Evolutionary conservation across 2,113 vertebrate genomes (phyloP), one percentile per base, ranked within the genome.

Genomic region (Erinaceus europaeus): DNA sequence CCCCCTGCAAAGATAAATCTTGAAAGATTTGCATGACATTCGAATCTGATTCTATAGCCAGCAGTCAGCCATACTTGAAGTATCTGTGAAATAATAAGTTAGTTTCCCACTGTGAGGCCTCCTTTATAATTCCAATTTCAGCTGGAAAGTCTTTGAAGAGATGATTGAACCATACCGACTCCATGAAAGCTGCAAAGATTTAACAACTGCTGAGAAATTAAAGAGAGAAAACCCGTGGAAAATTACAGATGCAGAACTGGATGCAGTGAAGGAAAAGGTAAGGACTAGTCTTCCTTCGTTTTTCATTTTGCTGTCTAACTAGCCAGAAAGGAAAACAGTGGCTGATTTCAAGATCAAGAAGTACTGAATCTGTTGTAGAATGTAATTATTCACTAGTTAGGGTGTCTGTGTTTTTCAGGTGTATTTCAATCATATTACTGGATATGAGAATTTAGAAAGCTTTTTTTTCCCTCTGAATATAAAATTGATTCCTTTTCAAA

Each of bases 141-240:
- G 99, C 95, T 98, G 98, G 97, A 99, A 98, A 96, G 95, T 97
- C 92, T 98, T 99, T 95, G 98, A 99, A 93, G 98, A 99, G 95
- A 98, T 99, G 98, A 99, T 99, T 94, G 98, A 98, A 97, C 98
- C 98, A 5, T 99, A 98, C 96, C 97, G 99, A 53, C 97, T 99
- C 84, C 97, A 97, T 18, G 99, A 99, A 96, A 97, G 97, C 79
- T 97, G 97, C 81, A 99, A 98, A 97, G 98, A 98, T 94, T 83
- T 95, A 55, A 94, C 96, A 90, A 98, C 98, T 89, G 97, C 97
- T 83, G 98, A 98, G 88, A 98, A 98, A 96, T 97, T 98, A 96
- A 98, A 97, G 90, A 98, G 96, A 96, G 97, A 98, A 71, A 91
- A 97, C 73, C 98, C 98, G 0, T 99, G 98, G 98, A 99, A 99